phyloP scores from a whole-genome alignment of 1,140 invertebrate species.

The Lucilia sericata region DNA sequence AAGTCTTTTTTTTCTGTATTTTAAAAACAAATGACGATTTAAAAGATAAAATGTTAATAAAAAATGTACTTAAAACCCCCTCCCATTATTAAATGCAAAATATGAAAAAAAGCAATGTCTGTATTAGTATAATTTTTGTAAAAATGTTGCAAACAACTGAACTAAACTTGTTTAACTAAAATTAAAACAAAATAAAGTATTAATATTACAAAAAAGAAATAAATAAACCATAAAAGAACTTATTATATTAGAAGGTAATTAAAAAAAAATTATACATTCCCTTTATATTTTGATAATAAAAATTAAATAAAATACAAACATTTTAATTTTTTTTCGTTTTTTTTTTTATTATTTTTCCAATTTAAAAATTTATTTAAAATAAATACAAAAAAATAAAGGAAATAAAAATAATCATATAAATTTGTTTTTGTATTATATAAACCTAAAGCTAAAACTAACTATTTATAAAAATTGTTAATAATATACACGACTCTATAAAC shows the following conservation, averaged over 20 bases:
- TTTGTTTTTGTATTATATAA: neutral
- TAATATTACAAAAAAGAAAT: neutral
- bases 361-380: slow-evolving; percentile 10
- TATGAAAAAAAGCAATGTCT: neutral
- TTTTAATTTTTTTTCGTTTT: neutral
- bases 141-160: neutral
- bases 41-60: too few relatives aligned
- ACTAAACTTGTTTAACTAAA: neutral
- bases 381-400: slow-evolving; percentile 10
- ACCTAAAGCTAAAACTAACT: slow-evolving; percentile 11
- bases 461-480: neutral
- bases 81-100: neutral
- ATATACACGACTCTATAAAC: neutral
- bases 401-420: neutral
- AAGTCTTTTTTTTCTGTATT: neutral
- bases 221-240: neutral
- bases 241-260: neutral
- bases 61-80: neutral
- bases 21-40: neutral
- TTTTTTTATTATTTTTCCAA: neutral
- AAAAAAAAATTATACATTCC: neutral
- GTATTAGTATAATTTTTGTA: slow-evolving; percentile 13
- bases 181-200: neutral
- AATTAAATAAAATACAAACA: neutral
- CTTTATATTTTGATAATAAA: neutral